Conservation (phyloP, 2,113 vertebrate species). For the Nothobranchius kuhntae region DNA sequence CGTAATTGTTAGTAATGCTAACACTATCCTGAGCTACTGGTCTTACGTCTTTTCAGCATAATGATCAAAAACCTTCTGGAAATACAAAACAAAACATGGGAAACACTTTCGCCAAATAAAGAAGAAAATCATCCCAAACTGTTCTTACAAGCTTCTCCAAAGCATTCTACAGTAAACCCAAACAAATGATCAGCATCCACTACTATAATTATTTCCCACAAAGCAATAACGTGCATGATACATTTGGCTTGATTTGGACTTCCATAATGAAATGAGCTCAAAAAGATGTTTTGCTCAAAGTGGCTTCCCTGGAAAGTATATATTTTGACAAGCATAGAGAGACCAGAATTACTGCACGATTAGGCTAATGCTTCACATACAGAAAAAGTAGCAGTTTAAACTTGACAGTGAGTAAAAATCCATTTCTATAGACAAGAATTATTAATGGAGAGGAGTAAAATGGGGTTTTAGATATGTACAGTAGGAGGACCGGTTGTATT, state of each 20-base stretch:
- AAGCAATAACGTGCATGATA: not conserved
- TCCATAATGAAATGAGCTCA: no score
- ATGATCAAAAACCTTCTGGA: no score
- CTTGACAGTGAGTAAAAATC: slow-evolving; percentile 71
- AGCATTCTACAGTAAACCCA: no score
- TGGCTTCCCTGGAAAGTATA: slow-evolving; percentile 26
- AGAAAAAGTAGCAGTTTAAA: slow-evolving; percentile 64
- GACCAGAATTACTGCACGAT: slow-evolving; percentile 62
- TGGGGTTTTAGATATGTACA: slow-evolving; percentile 77
- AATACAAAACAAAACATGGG: no score
- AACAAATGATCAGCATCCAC: no score
- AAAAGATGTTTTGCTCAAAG: slow-evolving; percentile 15
- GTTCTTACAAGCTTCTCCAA: no score
- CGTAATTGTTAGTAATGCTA: no score
- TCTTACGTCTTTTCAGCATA: not conserved
- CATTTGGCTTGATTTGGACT: not conserved
- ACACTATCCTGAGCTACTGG: no score
- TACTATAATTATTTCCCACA: no score
- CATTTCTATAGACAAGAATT: slow-evolving; percentile 73
- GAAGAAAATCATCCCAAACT: no score
- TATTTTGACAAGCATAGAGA: slow-evolving; percentile 56
- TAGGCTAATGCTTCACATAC: slow-evolving; percentile 65
- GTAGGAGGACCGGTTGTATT: slow-evolving; percentile 74
- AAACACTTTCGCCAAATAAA: no score
- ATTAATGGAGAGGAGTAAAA: slow-evolving; percentile 72